Base-by-base conservation (phyloP, 2,888 invertebrate genomes). In the Micoletzkya japonica region DNA sequence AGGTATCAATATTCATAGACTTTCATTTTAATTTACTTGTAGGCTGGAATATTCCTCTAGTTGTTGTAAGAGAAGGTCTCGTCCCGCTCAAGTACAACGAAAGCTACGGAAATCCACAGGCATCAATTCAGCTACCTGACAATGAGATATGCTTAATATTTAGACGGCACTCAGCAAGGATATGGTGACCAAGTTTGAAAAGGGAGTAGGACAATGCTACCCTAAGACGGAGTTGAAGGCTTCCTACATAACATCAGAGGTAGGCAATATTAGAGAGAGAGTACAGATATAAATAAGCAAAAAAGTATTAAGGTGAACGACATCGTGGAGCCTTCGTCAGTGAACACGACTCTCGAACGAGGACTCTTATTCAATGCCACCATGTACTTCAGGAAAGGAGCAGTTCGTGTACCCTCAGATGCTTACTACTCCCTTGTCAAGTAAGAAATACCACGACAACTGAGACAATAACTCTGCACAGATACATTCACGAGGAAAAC, bases 301-400 rank as follows among this genome's bases (percentile, higher is more conserved):
- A 44, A 44, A 44, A 44, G 44, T 14, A 20, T 14, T 20, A 44
- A 44, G 44, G 64, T 66, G 32, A 82, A 82, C 70, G 85, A 86
- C 34, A 81, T 85, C 44, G 70, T 77, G 24, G 52, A 59, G 30
- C 82, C 82, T 10, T 72, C 68, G 56, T 54, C 60, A 20, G 72
- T 83, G 64, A 85, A 85, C 74, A 76, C 80, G n/a, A 81, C 79
- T 39, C 83, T 82, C 78, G 84, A 84, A 69, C 76, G 77, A 28
- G 85, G 85, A 26, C 72, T 85, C 6, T 67, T 83, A 28, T 75
- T 83, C 67, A 85, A 85, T 69, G 78, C 84, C 20, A 86, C 85
- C 6, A 81, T 84, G 66, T 77, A 84, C 73, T 85, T 85, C 79
- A 72, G 82, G 61, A 81, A 80, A 56, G 82, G 83, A 63, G 77